phyloP scores from a whole-genome alignment of 1,140 invertebrate species.

The Papilio glaucus region DNA sequence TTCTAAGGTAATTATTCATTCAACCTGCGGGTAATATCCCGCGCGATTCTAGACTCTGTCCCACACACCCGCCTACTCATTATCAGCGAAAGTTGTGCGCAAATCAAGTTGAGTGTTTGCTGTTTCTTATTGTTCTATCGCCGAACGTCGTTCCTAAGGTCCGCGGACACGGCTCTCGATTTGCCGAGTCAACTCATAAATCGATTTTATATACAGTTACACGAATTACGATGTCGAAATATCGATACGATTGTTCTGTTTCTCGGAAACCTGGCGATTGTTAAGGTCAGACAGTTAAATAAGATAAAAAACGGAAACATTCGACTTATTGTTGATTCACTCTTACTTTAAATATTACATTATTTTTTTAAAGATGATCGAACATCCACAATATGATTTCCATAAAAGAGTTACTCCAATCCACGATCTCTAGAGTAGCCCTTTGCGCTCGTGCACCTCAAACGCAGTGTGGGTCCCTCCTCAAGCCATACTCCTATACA shows the following conservation, averaged over 20 bases:
- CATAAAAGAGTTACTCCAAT: no score
- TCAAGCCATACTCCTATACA: no score
- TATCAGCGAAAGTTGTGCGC: slow-evolving; percentile 43
- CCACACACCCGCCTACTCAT: slow-evolving; percentile 54
- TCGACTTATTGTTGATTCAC: background rate
- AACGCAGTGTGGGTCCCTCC: no score
- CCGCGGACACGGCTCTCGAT: slow-evolving; percentile 43
- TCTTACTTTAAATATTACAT: no score
- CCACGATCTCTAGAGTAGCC: no score
- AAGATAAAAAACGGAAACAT: background rate
- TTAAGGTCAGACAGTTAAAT: slow-evolving; percentile 7
- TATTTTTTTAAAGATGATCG: no score
- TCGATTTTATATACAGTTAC: slow-evolving; percentile 51
- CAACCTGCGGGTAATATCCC: slow-evolving; percentile 56
- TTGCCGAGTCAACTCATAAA: slow-evolving; percentile 42
- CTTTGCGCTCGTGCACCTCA: no score
- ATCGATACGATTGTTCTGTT: slow-evolving; percentile 46
- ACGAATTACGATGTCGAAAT: slow-evolving; percentile 47
- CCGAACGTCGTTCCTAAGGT: slow-evolving; percentile 42
- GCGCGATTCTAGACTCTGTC: slow-evolving; percentile 47
- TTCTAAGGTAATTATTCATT: slow-evolving; percentile 45
- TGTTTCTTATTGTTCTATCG: slow-evolving; percentile 48
- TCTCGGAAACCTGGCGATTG: slow-evolving; percentile 41
- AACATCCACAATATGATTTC: no score
- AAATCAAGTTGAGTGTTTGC: slow-evolving; percentile 45